These are phyloP conservation scores for Drosophila lacicola DNA, from an alignment of 2,888 invertebrate genomes.

Conservation along the genomic window DNA sequence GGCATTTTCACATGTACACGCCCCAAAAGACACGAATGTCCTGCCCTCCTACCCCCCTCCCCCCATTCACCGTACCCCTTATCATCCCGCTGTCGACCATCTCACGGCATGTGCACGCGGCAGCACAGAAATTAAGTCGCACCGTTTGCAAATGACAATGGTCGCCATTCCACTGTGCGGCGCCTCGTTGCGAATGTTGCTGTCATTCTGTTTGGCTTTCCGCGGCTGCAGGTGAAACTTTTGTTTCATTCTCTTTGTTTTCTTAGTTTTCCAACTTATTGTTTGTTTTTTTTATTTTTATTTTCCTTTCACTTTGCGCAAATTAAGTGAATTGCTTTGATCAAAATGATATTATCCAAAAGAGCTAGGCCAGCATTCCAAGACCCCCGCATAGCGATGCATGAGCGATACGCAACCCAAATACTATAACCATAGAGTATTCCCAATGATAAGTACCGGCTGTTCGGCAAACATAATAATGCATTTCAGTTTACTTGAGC, in stretches of 20 bases:
- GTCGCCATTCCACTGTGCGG: conserved; percentile 10
- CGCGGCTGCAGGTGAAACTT: conserved; percentile 34
- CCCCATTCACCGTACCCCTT: background rate
- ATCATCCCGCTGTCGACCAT: background rate
- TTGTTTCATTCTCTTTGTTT: conserved; percentile 11
- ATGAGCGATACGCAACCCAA: background rate
- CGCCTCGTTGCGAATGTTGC: conserved; percentile 8
- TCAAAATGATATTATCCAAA: conserved; percentile 15
- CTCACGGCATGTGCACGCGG: conserved; percentile 1
- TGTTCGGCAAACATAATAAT: conserved; percentile 26
- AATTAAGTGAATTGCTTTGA: conserved; percentile 51
- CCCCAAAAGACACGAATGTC: conserved; percentile 30
- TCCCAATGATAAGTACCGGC: background rate
- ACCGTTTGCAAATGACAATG: conserved; percentile 69
- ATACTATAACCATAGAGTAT: conserved; percentile 15
- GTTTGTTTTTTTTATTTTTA: conserved; percentile 4
- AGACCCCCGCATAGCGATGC: background rate
- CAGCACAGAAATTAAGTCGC: conserved; percentile 70
- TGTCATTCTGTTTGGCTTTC: conserved; percentile 35
- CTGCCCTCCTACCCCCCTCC: background rate
- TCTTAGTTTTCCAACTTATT: conserved; percentile 12
- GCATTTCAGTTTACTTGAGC: conserved; percentile 11
- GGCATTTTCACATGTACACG: conserved; percentile 56
- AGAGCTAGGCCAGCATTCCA: background rate
- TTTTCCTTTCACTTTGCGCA: conserved; percentile 38